Evolutionary conservation across 2,797 vertebrate genomes (phyloP), one percentile per base, ranked within the genome.

Genomic region (Scleropages formosus): DNA sequence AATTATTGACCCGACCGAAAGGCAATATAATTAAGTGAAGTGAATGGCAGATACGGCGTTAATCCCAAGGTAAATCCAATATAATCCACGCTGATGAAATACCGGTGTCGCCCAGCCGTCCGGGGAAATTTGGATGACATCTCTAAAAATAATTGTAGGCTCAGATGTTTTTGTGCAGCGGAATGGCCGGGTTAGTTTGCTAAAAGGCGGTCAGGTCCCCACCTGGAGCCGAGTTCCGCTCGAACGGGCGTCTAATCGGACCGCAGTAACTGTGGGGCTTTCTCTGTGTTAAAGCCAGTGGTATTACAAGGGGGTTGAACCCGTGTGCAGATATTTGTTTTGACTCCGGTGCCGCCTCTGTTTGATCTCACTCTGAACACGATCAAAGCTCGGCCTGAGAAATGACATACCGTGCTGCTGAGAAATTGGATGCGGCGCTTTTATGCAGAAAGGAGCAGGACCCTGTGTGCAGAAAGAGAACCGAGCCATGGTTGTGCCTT

Each of bases 1-100:
- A 63, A 77, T 72, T 72, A 80, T 64, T 76, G 71, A 53, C 68
- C 80, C 74, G 75, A 73, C 78, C 75, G 78, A 80, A 85, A 82
- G 75, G 74, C 79, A 78, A 80, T 73, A 77, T 79, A 82, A 86
- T 86, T 83, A 82, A 78, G 74, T 75, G 74, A 77, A 82, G 78
- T 81, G 75, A 63, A 75, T 72, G 72, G 58, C 73, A 65, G 74
- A 74, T 73, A 77, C 62, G 72, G 68, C 80, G 75, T 69, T 77
- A 82, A 85, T 81, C 82, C 78, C 22, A 60, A 24, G 1, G 44
- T 77, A 80, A 80, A 78, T 80, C 79, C 80, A 77, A 77, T 73
- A 77, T 75, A 81, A 84, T 80, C 78, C 73, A 27, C 71, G 78
- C 75, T 73, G 79, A 84, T 82, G 82, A 79, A 83, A 80, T 73